phyloP scores from a whole-genome alignment of 2,888 invertebrate species.

The Sinodicranocentrus sp. region DNA sequence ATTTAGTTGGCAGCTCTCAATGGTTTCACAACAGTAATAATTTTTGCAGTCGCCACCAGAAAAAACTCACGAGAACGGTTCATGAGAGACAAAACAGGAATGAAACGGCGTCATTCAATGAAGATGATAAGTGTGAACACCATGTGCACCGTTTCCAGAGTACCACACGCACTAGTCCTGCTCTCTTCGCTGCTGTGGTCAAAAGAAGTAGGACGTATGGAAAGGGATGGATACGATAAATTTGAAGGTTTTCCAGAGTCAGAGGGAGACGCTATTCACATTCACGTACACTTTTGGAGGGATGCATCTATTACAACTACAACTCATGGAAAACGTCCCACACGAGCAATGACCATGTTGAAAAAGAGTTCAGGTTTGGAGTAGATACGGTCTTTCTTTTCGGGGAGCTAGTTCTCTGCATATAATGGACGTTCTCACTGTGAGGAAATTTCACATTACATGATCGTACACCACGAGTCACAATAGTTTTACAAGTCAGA shows the following conservation, averaged over 20 bases:
- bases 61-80: slow-evolving; percentile 9
- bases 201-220: slow-evolving; percentile 41
- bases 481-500: too few relatives aligned
- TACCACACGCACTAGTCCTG: not conserved
- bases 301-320: slow-evolving; percentile 60
- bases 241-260: slow-evolving; percentile 6
- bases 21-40: not conserved
- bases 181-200: slow-evolving; percentile 10
- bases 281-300: slow-evolving; percentile 59
- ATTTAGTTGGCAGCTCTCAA: not conserved
- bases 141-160: slow-evolving; percentile 10
- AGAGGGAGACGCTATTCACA: slow-evolving; percentile 11
- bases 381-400: slow-evolving; percentile 45
- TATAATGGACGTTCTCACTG: not conserved
- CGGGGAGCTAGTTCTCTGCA: not conserved
- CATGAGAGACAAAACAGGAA: slow-evolving; percentile 14
- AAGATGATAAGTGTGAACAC: slow-evolving; percentile 23
- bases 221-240: slow-evolving; percentile 42
- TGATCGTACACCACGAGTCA: too few relatives aligned
- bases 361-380: slow-evolving; percentile 50
- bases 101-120: slow-evolving; percentile 20
- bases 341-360: slow-evolving; percentile 64
- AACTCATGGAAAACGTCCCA: slow-evolving; percentile 65
- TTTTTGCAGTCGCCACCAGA: not conserved
- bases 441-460: too few relatives aligned